These are phyloP conservation scores for Troilus luridus DNA, from an alignment of 2,888 invertebrate species.

Conservation along the genomic window DNA sequence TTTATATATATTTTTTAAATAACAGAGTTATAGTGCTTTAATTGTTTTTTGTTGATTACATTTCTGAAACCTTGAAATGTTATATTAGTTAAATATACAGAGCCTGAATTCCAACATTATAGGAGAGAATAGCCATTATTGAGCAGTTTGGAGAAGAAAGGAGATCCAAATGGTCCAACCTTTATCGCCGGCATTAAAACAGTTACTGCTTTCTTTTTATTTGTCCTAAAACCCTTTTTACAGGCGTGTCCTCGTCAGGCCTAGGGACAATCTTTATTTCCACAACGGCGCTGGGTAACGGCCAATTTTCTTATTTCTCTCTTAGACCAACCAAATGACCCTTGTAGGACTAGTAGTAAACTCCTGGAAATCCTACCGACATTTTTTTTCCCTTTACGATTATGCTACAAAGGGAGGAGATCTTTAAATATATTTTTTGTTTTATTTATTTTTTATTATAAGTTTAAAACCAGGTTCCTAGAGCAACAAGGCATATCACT, in stretches of 20 bases:
- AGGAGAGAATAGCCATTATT: not conserved
- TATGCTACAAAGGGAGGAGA: not conserved
- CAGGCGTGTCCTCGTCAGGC: constrained; percentile 14
- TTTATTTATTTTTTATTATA: too few species aligned
- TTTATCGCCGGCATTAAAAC: constrained; percentile 37
- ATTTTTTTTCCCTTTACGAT: not conserved
- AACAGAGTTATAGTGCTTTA: too few species aligned
- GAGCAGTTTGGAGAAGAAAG: constrained; percentile 1
- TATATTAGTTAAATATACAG: not conserved
- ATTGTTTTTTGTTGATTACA: not conserved
- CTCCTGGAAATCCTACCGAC: not conserved
- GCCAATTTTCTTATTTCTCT: constrained; percentile 31
- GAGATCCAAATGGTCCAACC: not conserved
- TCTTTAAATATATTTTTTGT: not conserved
- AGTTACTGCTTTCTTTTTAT: constrained; percentile 28
- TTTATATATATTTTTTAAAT: too few species aligned
- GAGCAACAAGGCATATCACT: too few species aligned
- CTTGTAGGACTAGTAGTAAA: not conserved
- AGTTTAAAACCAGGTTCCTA: too few species aligned
- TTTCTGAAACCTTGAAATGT: not conserved
- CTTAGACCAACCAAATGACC: not conserved
- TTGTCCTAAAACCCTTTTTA: constrained; percentile 29
- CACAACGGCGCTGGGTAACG: not conserved
- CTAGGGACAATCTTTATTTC: constrained; percentile 2
- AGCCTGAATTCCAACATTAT: not conserved